A percentile compares a stretch with the other conserved stretches of the same genome.
phyloP scores from a whole-genome alignment of 1,140 invertebrate species.

The Campoletis sonorensis region DNA sequence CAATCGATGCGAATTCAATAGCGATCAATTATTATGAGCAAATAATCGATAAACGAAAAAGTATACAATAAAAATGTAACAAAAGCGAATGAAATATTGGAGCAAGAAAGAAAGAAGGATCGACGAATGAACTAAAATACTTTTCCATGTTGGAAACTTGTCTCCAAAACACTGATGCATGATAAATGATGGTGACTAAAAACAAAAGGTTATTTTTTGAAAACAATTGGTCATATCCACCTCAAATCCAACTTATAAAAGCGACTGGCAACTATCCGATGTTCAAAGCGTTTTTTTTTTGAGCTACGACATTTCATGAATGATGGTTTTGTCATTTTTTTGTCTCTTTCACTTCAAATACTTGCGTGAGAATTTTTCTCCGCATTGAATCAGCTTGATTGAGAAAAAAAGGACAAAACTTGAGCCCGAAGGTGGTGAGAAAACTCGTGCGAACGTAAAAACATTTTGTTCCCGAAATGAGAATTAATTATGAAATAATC shows the following conservation, averaged over 20 bases:
- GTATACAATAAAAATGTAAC: not conserved
- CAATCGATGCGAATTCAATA: not conserved
- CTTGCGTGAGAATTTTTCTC: too few relatives aligned
- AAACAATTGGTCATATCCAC: constrained; percentile 61
- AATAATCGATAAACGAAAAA: not conserved
- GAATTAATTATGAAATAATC: too few relatives aligned
- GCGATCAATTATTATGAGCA: not conserved
- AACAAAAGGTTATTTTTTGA: constrained; percentile 52
- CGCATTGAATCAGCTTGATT: too few relatives aligned
- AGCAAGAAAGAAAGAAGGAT: constrained; percentile 23
- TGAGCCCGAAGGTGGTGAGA: too few relatives aligned
- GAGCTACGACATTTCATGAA: not conserved
- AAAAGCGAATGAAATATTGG: constrained; percentile 14
- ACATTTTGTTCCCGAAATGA: too few relatives aligned
- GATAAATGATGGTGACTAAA: constrained; percentile 44
- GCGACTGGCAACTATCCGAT: constrained; percentile 59
- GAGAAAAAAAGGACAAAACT: too few relatives aligned
- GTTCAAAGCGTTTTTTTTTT: constrained; percentile 42
- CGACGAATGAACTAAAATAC: constrained; percentile 23
- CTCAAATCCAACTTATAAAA: constrained; percentile 63
- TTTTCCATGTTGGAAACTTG: constrained; percentile 19
- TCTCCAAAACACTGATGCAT: constrained; percentile 2
- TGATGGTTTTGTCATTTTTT: not conserved
- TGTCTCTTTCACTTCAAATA: not conserved
- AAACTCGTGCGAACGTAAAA: too few relatives aligned